Evolutionary conservation across 2,797 vertebrate genomes (phyloP).

Genomic region (Epinephelus coioides): DNA sequence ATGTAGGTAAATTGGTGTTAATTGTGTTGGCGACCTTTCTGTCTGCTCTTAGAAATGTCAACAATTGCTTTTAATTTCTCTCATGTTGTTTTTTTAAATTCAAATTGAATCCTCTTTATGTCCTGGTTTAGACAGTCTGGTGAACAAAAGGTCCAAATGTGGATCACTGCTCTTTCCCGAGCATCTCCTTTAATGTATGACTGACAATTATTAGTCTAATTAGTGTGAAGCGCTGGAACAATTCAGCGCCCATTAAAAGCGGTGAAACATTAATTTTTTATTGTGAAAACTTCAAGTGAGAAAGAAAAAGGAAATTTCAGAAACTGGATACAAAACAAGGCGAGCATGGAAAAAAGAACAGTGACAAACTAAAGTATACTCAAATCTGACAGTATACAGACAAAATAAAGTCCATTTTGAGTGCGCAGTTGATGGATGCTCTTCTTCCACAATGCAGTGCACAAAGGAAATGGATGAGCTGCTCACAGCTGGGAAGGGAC

Average conservation of each 20-base stretch:
- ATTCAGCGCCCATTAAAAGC: not conserved
- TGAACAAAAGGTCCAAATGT: slow-evolving; percentile 16
- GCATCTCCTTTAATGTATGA: slow-evolving; percentile 35
- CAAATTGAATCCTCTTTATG: slow-evolving; percentile 4
- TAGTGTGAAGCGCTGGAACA: slow-evolving; percentile 8
- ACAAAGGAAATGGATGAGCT: too few relatives aligned
- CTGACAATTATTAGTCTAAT: slow-evolving; percentile 44
- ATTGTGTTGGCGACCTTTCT: not conserved
- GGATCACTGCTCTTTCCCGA: slow-evolving; percentile 19
- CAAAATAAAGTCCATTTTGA: too few relatives aligned
- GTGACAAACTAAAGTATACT: too few relatives aligned
- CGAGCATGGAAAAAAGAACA: too few relatives aligned
- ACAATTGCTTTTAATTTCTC: slow-evolving; percentile 2
- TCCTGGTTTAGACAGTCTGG: slow-evolving; percentile 18
- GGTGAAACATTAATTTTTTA: not conserved
- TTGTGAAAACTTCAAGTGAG: not conserved
- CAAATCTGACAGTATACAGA: too few relatives aligned
- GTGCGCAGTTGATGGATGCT: too few relatives aligned
- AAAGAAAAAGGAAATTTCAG: not conserved
- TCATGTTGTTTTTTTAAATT: slow-evolving; percentile 26
- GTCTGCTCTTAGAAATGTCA: slow-evolving; percentile 20
- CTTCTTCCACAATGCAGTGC: too few relatives aligned
- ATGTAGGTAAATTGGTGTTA: not conserved
- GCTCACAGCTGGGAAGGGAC: too few relatives aligned
- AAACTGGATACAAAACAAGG: too few relatives aligned